Base-by-base conservation (phyloP, 2,797 vertebrate species). In the Galago senegalensis region DNA sequence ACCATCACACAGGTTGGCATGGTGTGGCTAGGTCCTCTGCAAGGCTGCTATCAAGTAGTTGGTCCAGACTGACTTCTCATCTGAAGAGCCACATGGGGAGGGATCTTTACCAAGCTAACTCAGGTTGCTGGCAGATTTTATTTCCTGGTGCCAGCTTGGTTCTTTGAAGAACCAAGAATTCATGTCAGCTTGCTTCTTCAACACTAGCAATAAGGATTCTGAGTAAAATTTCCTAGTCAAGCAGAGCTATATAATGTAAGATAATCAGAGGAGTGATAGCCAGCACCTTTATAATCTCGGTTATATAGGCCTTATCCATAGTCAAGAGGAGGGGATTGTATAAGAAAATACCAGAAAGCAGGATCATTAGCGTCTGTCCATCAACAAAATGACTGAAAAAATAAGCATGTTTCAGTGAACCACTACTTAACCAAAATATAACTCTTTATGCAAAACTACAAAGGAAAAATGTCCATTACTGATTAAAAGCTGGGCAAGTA, bases 131-230 rank as follows among this genome's bases (percentile, higher is more conserved):
- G 7, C 20, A 69, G 17, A 65, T 94, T 87, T 65, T 7, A 58
- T 87, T 65, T 61, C 12, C 25, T 53, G 53, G 21, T 65, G 25
- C n/a, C 13, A 60, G 27, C 23, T 73, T 9, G 7, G 21, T 81
- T 63, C 69, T 86, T 91, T 90, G 69, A 46, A 61, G 8, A 89
- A 87, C 29, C 65, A 79, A 56, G 60, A 58, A 75, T 63, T 89
- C 80, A 43, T 29, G 34, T n/a, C 18, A 60, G 5, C 13, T 94
- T 82, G 20, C 18, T 58, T 96, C 85, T 56, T 89, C 56, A 67
- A 72, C 79, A 27, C 34, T 60, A 87, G 12, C 21, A 77, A 90
- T 5, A 92, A 61, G 87, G 67, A 80, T 18, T 70, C 7, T 70
- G 79, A 79, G 72, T 83, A 37, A 67, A 73, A 49, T 87, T 34